phyloP scores from a whole-genome alignment of 2,888 invertebrate genomes.

The Andrena haemorrhoa region DNA sequence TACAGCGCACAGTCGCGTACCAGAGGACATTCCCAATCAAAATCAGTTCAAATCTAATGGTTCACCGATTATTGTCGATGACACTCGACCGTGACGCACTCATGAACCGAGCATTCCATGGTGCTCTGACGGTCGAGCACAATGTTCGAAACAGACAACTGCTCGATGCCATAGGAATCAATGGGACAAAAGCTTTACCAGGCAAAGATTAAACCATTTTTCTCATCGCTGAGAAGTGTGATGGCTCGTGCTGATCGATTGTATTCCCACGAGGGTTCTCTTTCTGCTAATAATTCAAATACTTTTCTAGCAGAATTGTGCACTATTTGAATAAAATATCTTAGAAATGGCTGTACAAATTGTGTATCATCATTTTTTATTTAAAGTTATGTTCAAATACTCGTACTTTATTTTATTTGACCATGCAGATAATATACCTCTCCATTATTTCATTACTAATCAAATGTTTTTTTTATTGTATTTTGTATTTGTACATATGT shows the following conservation, averaged over 20 bases:
- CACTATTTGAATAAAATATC: no score
- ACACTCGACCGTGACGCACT: slow-evolving; percentile 28
- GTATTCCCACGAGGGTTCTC: background rate
- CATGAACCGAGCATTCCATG: slow-evolving; percentile 31
- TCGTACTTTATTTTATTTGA: no score
- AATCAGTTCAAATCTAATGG: slow-evolving; percentile 41
- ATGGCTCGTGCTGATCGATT: background rate
- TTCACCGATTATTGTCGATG: slow-evolving; percentile 47
- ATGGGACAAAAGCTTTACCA: background rate
- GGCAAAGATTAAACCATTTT: slow-evolving; percentile 3
- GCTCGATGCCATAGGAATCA: background rate
- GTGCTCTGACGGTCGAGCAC: slow-evolving; percentile 16
- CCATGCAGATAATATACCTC: no score
- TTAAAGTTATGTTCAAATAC: no score
- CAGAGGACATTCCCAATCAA: slow-evolving; percentile 37
- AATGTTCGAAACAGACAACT: slow-evolving; percentile 21
- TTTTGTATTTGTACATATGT: no score
- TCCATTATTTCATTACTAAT: no score
- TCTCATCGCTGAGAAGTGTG: background rate
- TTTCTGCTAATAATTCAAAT: background rate
- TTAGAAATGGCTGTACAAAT: no score
- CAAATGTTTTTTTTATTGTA: no score
- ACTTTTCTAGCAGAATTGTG: background rate
- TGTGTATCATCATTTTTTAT: no score
- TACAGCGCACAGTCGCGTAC: slow-evolving; percentile 6